A percentile compares a stretch with the other conserved stretches of the same genome.
Conservation (phyloP, 2,113 vertebrate species). For the Sylvietta virens region DNA sequence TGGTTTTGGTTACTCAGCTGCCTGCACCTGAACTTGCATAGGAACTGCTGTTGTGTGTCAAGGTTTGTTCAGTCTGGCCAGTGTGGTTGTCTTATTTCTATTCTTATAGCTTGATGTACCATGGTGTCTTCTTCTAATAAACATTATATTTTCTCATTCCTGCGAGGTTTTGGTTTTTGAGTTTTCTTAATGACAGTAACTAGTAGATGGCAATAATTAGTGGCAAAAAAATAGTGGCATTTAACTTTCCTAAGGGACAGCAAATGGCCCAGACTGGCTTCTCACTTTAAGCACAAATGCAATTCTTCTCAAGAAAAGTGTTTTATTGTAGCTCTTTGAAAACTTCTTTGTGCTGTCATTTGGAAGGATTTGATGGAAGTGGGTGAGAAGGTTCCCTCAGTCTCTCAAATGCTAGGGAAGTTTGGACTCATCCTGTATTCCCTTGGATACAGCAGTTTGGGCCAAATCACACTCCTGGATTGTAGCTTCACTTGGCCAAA, state of each 20-base stretch:
- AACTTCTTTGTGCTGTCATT: neutral
- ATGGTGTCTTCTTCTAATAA: constrained; percentile 69
- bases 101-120: constrained; percentile 47
- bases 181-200: neutral
- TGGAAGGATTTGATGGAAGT: neutral
- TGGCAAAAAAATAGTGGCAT: neutral
- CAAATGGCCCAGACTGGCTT: neutral
- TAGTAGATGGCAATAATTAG: neutral
- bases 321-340: neutral
- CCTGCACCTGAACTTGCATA: constrained; percentile 34
- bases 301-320: neutral
- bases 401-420: neutral
- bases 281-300: neutral
- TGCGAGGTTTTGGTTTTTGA: constrained; percentile 33
- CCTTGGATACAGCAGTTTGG: neutral
- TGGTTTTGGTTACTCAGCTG: constrained; percentile 18
- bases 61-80: constrained; percentile 29
- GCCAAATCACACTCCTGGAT: neutral
- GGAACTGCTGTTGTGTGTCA: constrained; percentile 46
- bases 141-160: constrained; percentile 68
- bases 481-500: neutral
- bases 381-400: neutral
- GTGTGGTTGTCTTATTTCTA: neutral
- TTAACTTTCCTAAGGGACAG: neutral
- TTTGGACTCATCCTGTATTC: neutral